Evolutionary conservation across 2,113 vertebrate species (phyloP).

Genomic region (Panurus biarmicus): DNA sequence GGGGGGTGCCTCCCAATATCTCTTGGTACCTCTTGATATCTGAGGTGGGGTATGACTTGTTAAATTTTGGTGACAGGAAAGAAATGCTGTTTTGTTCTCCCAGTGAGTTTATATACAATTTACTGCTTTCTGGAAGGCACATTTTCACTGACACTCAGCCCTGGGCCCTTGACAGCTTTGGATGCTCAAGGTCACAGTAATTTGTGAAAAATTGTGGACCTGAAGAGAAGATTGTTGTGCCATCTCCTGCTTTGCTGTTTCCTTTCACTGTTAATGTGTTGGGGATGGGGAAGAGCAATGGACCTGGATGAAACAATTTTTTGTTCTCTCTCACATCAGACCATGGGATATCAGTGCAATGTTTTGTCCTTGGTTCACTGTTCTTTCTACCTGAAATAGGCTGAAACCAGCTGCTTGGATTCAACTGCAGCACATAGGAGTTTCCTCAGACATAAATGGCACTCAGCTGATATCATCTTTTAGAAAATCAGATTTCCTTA

Average conservation of each 20-base stretch:
- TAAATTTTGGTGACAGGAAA: not conserved
- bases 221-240: not conserved
- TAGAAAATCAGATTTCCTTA: not conserved
- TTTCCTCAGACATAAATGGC: not conserved
- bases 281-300: not conserved
- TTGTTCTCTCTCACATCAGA: not conserved
- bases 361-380: not conserved
- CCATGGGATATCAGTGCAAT: not conserved
- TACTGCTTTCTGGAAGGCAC: not conserved
- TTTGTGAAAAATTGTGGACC: not conserved
- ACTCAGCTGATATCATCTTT: not conserved
- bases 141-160: not conserved
- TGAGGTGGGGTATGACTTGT: not conserved
- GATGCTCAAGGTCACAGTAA: not conserved
- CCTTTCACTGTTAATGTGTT: not conserved
- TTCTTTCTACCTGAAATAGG: conserved; percentile 5
- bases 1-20: not conserved
- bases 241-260: not conserved
- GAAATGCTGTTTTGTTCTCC: not conserved
- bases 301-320: not conserved
- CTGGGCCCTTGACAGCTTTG: not conserved
- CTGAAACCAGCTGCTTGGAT: not conserved
- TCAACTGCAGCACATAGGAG: not conserved
- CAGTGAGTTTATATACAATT: not conserved
- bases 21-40: not conserved